Base-by-base conservation (phyloP, 2,888 invertebrate genomes). In the Thereva nobilitata region DNA sequence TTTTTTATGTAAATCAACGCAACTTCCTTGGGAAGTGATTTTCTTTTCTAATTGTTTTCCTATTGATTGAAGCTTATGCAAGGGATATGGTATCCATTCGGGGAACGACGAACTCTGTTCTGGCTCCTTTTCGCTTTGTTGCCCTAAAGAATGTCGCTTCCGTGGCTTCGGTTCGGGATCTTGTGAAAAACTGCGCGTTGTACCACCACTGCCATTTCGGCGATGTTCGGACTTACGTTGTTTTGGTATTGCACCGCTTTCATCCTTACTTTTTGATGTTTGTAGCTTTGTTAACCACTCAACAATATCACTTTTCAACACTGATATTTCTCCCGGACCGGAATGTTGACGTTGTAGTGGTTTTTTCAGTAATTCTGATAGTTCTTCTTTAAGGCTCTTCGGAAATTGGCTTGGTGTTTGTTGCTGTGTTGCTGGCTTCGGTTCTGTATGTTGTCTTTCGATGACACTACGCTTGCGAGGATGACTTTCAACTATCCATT, bases 201-300 rank as follows among this genome's bases (percentile, higher is more conserved):
- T 57, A 5, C 78, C 78, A 3, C 79, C 78, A 66, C 80, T 80
- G 35, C 80, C 80, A 42, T 80, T 80, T 40, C 79, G 76, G 4
- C 78, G 74, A 57, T 80, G 80, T 64, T 78, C 77, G 38, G 47
- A 37, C 2, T 78, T 74, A 5, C 74, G 71, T 2, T 70, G 66
- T 54, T 74, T 74, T 34, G 73, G 68, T 40, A 71, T 68, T n/a
- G 72, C 68, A 37, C 71, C 72, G 6, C 47, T 50, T 41, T 64
- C 67, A 38, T 66, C 67, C 4, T 72, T 74, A 9, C 68, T 69
- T 38, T 72, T 73, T 45, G 72, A 66, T 38, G 75, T 73, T 71
- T 80, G 80, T 71, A 79, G 73, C 66, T 79, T 79, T 34, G 80
- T 79, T 6, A 81, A 74, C 81, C 81, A 81, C 67, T 81, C 81